Evolutionary conservation across 2,888 invertebrate genomes (phyloP).

Genomic region (Lottia gigantea): DNA sequence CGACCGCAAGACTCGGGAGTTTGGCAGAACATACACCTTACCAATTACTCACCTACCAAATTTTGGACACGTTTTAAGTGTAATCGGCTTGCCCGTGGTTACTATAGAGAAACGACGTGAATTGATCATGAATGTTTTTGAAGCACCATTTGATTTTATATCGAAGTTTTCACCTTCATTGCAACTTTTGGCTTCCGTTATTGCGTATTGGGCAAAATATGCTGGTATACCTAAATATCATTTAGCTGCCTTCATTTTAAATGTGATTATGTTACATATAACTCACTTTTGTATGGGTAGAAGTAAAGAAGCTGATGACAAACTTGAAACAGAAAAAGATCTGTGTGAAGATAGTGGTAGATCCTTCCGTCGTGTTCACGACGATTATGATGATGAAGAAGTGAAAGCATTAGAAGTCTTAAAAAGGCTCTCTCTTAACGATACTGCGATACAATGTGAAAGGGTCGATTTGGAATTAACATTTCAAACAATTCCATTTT

Average conservation of each 20-base stretch:
- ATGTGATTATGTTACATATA: not conserved
- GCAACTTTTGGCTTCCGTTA: not conserved
- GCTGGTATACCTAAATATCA: slow-evolving; percentile 6
- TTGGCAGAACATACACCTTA: not conserved
- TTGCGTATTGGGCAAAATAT: not conserved
- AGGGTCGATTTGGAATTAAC: not conserved
- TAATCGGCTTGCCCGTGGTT: not conserved
- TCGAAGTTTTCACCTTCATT: not conserved
- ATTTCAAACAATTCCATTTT: not conserved
- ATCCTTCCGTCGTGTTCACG: not conserved
- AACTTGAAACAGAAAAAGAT: not conserved
- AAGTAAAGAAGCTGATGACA: not conserved
- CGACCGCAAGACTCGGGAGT: not conserved
- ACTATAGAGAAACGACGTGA: not conserved
- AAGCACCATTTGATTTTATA: slow-evolving; percentile 14
- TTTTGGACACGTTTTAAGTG: not conserved
- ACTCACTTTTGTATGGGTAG: not conserved
- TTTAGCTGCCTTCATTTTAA: not conserved
- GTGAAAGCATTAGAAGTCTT: not conserved
- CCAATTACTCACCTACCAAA: not conserved
- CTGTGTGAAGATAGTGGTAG: not conserved
- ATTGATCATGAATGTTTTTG: slow-evolving; percentile 20
- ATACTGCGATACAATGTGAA: not conserved
- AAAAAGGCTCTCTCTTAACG: not conserved
- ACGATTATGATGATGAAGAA: not conserved